Evolutionary conservation across 2,113 vertebrate genomes (phyloP).

Genomic region (Orcinus orca): DNA sequence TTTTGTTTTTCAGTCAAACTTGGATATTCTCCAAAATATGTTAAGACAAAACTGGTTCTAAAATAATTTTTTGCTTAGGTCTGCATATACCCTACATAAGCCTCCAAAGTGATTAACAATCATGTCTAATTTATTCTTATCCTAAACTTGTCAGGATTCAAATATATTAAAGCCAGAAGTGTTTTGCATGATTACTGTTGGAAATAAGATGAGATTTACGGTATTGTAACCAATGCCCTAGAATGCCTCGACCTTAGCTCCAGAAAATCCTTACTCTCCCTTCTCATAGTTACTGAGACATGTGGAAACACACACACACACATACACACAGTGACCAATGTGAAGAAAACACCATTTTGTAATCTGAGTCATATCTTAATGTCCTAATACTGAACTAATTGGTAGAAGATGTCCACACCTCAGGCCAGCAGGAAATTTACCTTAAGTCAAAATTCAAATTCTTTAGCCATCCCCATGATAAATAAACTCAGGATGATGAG

Average conservation of each 20-base stretch:
- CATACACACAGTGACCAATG: background rate
- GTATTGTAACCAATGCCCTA: background rate
- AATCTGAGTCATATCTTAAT: background rate
- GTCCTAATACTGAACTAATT: background rate
- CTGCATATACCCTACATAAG: conserved; percentile 61
- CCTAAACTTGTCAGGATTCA: conserved; percentile 18
- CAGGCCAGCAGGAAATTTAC: background rate
- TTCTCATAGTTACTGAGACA: background rate
- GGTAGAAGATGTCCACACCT: background rate
- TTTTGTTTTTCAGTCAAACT: conserved; percentile 60
- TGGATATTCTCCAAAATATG: conserved; percentile 70
- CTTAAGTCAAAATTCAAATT: background rate
- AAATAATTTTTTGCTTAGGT: conserved; percentile 71
- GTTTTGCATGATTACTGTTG: background rate
- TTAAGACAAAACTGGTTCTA: conserved; percentile 62
- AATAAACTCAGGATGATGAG: background rate
- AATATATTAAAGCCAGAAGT: background rate
- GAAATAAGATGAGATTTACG: background rate
- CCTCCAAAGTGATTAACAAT: conserved; percentile 36
- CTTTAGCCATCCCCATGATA: background rate
- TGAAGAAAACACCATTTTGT: background rate
- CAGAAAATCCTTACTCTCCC: background rate
- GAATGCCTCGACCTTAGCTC: background rate
- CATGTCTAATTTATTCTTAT: conserved; percentile 22
- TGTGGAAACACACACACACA: background rate